A percentile compares a stretch with the other conserved stretches of the same genome.
These are phyloP conservation scores for Dryadula phaetusa DNA, from an alignment of 2,888 invertebrate species.

Conservation along the genomic window DNA sequence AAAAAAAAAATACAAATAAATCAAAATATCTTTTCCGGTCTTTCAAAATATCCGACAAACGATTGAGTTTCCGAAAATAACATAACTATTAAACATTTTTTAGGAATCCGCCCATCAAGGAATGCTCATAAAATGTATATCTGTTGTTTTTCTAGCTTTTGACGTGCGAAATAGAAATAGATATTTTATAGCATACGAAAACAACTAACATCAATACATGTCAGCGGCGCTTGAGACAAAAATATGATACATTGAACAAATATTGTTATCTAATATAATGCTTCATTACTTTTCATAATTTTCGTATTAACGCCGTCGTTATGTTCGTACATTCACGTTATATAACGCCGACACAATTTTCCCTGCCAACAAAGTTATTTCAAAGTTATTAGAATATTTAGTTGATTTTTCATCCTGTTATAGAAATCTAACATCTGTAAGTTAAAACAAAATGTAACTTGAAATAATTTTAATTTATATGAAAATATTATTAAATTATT, in stretches of 20 bases:
- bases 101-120: slow-evolving; percentile 43
- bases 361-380: too few relatives aligned
- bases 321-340: not conserved
- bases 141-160: slow-evolving; percentile 45
- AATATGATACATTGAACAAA: not conserved
- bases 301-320: not conserved
- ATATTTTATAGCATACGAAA: slow-evolving; percentile 38
- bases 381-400: too few relatives aligned
- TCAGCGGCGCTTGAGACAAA: not conserved
- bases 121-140: slow-evolving; percentile 48
- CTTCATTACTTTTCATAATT: not conserved
- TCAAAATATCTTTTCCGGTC: slow-evolving; percentile 11
- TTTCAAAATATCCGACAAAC: slow-evolving; percentile 12
- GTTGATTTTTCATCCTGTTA: too few relatives aligned
- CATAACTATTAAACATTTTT: slow-evolving; percentile 46
- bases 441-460: too few relatives aligned
- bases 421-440: too few relatives aligned
- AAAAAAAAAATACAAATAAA: not conserved
- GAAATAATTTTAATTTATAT: too few relatives aligned
- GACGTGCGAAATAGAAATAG: slow-evolving; percentile 49
- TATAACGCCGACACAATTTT: too few relatives aligned
- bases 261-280: not conserved
- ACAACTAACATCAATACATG: slow-evolving; percentile 4
- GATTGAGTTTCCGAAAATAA: slow-evolving; percentile 40
- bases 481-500: too few relatives aligned